Conservation (phyloP, 2,888 invertebrate species). For the Melinopterus prodromus region DNA sequence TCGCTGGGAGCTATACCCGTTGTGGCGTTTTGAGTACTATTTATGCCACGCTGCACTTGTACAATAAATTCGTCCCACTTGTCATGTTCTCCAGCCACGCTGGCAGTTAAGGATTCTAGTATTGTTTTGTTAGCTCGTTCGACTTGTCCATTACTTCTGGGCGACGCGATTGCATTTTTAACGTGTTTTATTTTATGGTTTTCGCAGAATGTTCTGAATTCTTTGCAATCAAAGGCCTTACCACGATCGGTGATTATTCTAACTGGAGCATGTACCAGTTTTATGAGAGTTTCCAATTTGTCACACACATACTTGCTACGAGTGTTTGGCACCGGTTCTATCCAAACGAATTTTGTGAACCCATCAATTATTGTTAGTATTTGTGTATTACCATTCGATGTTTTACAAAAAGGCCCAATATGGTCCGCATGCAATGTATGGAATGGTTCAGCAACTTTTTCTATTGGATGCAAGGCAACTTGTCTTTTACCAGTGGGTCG, state of each 20-base stretch:
- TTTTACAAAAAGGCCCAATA: slow-evolving; percentile 53
- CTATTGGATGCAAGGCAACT: slow-evolving; percentile 50
- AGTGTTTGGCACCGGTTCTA: not conserved
- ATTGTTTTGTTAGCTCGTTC: slow-evolving; percentile 40
- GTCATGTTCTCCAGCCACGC: slow-evolving; percentile 31
- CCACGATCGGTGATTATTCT: slow-evolving; percentile 27
- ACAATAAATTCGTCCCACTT: slow-evolving; percentile 42
- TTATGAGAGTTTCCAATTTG: not conserved
- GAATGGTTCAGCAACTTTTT: slow-evolving; percentile 53
- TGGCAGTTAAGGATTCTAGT: slow-evolving; percentile 42
- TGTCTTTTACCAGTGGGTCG: slow-evolving; percentile 41
- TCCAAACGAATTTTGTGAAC: not conserved
- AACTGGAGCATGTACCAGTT: not conserved
- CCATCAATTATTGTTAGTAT: slow-evolving; percentile 8
- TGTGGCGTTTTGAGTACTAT: slow-evolving; percentile 40
- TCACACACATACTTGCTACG: not conserved
- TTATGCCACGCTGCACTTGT: slow-evolving; percentile 39
- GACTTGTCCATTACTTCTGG: slow-evolving; percentile 33
- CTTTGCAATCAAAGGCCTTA: slow-evolving; percentile 17
- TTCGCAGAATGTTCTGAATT: not conserved
- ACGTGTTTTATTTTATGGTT: slow-evolving; percentile 8
- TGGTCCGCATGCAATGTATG: slow-evolving; percentile 57
- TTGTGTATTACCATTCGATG: slow-evolving; percentile 42
- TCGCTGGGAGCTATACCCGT: slow-evolving; percentile 15
- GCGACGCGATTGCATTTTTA: slow-evolving; percentile 22